Percentiles rank a stretch among this genome's conserved stretches.
phyloP scores from a whole-genome alignment of 2,888 invertebrate species.

The Brachynemurus nebulosus region DNA sequence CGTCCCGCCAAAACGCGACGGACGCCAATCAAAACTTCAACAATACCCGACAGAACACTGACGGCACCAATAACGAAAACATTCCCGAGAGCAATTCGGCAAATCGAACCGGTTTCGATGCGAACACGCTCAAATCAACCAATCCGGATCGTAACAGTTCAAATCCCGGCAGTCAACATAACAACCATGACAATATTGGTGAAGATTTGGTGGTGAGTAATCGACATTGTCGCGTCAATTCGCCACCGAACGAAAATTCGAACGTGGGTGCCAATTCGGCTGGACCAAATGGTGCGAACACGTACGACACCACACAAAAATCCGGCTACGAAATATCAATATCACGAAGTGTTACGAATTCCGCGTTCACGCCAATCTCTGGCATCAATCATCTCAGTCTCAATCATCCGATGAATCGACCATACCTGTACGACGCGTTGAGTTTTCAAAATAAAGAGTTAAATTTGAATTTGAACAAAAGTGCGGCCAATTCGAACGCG shows the following conservation, averaged over 20 bases:
- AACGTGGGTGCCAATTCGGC: slow-evolving; percentile 18
- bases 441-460: slow-evolving; percentile 66
- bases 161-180: slow-evolving; percentile 5
- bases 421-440: slow-evolving; percentile 87
- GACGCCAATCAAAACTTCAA: neutral
- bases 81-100: neutral
- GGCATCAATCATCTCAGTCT: slow-evolving; percentile 68
- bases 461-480: slow-evolving; percentile 38
- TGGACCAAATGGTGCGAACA: slow-evolving; percentile 3
- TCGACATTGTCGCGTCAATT: slow-evolving; percentile 9
- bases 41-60: neutral
- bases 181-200: slow-evolving; percentile 10
- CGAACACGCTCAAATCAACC: neutral
- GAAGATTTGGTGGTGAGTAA: slow-evolving; percentile 15
- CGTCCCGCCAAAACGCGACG: neutral
- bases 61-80: slow-evolving; percentile 4
- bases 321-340: slow-evolving; percentile 36
- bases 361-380: slow-evolving; percentile 90
- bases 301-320: slow-evolving; percentile 2
- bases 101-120: neutral
- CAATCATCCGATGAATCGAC: slow-evolving; percentile 55
- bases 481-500: slow-evolving; percentile 45
- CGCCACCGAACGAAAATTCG: slow-evolving; percentile 16
- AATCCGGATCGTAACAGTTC: slow-evolving; percentile 5
- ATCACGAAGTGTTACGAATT: slow-evolving; percentile 51